These are phyloP conservation scores for Helicoverpa assulta DNA, from an alignment of 2,888 invertebrate species.

Conservation along the genomic window DNA sequence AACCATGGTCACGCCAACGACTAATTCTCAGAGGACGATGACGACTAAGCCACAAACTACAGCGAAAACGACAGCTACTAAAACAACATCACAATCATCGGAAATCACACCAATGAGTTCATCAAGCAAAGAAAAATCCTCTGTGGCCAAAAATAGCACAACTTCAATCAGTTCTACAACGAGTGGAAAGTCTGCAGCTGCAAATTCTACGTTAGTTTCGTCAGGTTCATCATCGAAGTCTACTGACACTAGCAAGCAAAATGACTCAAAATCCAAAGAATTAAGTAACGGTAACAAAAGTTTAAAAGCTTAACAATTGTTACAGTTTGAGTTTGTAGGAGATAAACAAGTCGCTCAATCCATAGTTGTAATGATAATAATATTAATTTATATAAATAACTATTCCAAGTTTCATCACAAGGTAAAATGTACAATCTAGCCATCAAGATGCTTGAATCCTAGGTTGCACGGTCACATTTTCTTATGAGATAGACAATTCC, in stretches of 20 bases:
- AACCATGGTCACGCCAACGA: conserved; percentile 29
- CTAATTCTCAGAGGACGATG: conserved; percentile 32
- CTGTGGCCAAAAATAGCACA: conserved; percentile 19
- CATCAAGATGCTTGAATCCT: conserved; percentile 46
- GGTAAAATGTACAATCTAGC: conserved; percentile 45
- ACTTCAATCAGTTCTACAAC: conserved; percentile 21
- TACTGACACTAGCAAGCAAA: conserved; percentile 56
- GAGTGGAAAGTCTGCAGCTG: conserved; percentile 26
- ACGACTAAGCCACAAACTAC: conserved; percentile 31
- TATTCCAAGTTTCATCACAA: conserved; percentile 35
- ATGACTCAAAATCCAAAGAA: conserved; percentile 64
- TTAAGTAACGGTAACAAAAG: conserved; percentile 63
- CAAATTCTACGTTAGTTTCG: conserved; percentile 23
- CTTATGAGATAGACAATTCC: conserved; percentile 43
- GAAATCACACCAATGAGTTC: conserved; percentile 37
- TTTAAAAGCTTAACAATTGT: conserved; percentile 70
- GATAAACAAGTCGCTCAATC: conserved; percentile 73
- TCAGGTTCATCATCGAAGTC: conserved; percentile 37
- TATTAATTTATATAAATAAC: conserved; percentile 47
- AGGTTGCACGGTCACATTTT: conserved; percentile 49
- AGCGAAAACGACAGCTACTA: conserved; percentile 23
- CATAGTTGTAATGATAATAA: conserved; percentile 70
- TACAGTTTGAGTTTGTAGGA: conserved; percentile 61
- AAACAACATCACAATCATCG: conserved; percentile 35
- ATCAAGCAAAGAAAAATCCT: conserved; percentile 43